These are phyloP conservation scores for Drosophila conformis DNA, from an alignment of 2,888 invertebrate genomes.

Conservation along the genomic window DNA sequence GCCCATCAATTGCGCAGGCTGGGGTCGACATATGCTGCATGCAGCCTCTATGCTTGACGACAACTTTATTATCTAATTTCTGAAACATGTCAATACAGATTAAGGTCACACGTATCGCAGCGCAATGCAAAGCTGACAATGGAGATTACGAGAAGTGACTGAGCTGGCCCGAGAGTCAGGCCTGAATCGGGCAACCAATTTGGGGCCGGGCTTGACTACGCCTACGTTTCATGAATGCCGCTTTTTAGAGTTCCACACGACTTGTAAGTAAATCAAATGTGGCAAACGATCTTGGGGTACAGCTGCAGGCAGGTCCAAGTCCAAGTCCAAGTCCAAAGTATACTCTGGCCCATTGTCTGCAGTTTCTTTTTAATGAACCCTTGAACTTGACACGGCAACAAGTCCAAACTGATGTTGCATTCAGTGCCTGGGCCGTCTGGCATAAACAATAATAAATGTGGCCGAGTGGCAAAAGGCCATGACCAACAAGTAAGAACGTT, in stretches of 20 bases:
- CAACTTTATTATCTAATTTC: constrained; percentile 79
- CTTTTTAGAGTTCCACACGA: constrained; percentile 9
- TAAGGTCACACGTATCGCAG: constrained; percentile 79
- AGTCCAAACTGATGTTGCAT: constrained; percentile 72
- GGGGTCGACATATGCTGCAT: constrained; percentile 21
- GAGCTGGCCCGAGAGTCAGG: constrained; percentile 9
- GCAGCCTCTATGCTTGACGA: constrained; percentile 31
- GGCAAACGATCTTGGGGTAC: constrained; percentile 8
- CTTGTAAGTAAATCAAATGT: constrained; percentile 23
- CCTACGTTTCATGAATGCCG: constrained; percentile 46
- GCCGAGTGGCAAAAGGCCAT: constrained; percentile 74
- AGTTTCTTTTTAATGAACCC: constrained; percentile 67
- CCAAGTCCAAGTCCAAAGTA: neutral
- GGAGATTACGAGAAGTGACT: constrained; percentile 61
- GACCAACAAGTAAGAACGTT: constrained; percentile 58
- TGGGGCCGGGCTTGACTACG: constrained; percentile 22
- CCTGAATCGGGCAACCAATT: constrained; percentile 10
- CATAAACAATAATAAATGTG: constrained; percentile 70
- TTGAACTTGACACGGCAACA: constrained; percentile 79
- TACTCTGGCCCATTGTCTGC: constrained; percentile 17
- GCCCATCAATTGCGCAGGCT: constrained; percentile 56
- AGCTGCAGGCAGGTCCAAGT: constrained; percentile 25
- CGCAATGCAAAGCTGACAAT: constrained; percentile 70
- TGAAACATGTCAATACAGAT: constrained; percentile 79
- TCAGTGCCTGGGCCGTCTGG: constrained; percentile 48